phyloP scores from a whole-genome alignment of 2,888 invertebrate genomes.

The Phrixothrix hirtus region DNA sequence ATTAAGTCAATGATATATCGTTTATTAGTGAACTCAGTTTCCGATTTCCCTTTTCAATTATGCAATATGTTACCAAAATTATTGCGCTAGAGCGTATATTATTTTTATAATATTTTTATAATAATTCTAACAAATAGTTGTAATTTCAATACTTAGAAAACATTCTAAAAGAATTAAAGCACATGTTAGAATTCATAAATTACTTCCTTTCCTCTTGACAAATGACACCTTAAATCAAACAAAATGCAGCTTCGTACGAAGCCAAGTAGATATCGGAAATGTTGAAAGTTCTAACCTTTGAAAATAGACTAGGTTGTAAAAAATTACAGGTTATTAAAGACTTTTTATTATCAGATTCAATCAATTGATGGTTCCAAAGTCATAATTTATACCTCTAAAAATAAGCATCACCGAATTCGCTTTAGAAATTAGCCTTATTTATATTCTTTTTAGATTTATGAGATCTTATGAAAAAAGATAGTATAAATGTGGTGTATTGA shows the following conservation, averaged over 20 bases:
- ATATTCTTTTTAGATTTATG: no score
- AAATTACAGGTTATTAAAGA: no score
- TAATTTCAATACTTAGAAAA: background rate
- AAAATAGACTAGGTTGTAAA: no score
- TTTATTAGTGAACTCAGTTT: conserved; percentile 24
- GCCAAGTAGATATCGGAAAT: background rate
- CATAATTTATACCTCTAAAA: no score
- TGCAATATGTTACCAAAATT: conserved; percentile 5
- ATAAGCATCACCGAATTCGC: no score
- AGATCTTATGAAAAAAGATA: no score
- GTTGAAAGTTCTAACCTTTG: background rate
- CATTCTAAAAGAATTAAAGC: background rate
- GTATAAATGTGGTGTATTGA: no score
- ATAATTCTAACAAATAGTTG: background rate
- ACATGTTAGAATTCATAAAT: background rate
- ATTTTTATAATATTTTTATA: background rate
- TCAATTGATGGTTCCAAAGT: no score
- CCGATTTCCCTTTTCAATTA: conserved; percentile 24
- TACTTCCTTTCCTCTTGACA: background rate
- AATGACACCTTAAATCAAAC: background rate
- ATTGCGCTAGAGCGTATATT: background rate
- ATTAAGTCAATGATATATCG: conserved; percentile 25
- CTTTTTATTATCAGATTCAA: no score
- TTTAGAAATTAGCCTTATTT: no score
- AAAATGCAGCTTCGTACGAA: background rate